phyloP scores from a whole-genome alignment of 2,113 vertebrate species.

The Drymodes brunneopygia region DNA sequence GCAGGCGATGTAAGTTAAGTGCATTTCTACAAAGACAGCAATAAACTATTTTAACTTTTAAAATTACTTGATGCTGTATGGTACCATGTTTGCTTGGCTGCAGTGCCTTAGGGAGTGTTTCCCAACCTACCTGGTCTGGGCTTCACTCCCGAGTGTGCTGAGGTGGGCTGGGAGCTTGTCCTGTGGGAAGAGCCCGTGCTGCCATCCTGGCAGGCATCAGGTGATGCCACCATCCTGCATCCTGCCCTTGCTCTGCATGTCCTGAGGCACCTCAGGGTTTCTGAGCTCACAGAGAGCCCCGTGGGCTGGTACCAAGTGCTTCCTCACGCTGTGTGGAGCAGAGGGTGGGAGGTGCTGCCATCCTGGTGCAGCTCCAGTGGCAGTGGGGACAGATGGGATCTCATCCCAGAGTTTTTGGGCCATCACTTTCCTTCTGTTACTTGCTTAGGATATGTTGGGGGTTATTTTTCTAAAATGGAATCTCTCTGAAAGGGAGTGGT shows the following conservation, averaged over 20 bases:
- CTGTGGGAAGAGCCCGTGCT: neutral
- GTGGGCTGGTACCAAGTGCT: fast-evolving
- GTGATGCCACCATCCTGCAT: fast-evolving
- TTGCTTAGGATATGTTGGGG: neutral
- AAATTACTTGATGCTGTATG: neutral
- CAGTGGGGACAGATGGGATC: neutral
- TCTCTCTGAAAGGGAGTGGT: neutral
- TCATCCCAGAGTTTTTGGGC: neutral
- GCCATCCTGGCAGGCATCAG: fast-evolving
- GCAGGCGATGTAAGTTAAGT: conserved; percentile 54
- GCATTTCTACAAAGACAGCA: conserved; percentile 70
- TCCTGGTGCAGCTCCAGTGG: neutral
- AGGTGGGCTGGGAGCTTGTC: neutral
- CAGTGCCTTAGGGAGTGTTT: neutral
- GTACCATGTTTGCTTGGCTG: conserved; percentile 9
- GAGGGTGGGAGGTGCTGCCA: neutral
- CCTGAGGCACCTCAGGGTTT: fast-evolving
- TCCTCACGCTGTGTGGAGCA: neutral
- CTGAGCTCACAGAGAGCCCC: neutral
- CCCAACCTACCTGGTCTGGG: too few relatives aligned
- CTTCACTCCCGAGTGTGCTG: fast-evolving
- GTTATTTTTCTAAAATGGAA: neutral
- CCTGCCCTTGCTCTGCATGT: fast-evolving
- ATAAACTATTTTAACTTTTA: conserved; percentile 71
- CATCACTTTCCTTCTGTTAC: neutral